These are phyloP conservation scores for Chauna torquata DNA, from an alignment of 2,113 vertebrate species.

Conservation along the genomic window DNA sequence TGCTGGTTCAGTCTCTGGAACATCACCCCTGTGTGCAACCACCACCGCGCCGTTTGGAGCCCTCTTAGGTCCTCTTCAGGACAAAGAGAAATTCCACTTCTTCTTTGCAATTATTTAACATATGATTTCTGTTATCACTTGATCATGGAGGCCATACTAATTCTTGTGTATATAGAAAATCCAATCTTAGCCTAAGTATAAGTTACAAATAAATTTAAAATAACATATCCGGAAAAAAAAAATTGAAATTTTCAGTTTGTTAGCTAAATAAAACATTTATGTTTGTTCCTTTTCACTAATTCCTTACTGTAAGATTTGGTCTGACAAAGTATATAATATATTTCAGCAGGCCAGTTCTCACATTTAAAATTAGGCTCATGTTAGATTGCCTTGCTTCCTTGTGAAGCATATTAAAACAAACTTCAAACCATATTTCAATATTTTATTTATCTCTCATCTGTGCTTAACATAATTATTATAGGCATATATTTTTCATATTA, in stretches of 20 bases:
- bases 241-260: background rate
- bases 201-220: background rate
- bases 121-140: background rate
- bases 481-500: constrained; percentile 55
- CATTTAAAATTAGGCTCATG: background rate
- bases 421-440: background rate
- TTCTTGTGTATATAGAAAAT: background rate
- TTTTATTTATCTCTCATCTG: constrained; percentile 1
- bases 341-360: background rate
- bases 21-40: no score
- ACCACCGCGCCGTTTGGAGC: no score
- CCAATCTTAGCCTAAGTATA: background rate
- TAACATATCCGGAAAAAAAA: background rate
- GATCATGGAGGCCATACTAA: background rate
- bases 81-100: background rate
- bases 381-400: background rate
- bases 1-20: background rate
- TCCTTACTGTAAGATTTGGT: background rate
- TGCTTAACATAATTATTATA: constrained; percentile 43
- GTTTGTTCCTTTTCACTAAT: background rate
- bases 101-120: background rate
- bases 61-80: background rate
- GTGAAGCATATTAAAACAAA: constrained; percentile 18
- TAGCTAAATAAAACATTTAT: background rate
- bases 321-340: background rate